Evolutionary conservation across 2,797 vertebrate species (phyloP), one percentile per base, ranked within the genome.

Genomic region (Tolypeutes matacus): DNA sequence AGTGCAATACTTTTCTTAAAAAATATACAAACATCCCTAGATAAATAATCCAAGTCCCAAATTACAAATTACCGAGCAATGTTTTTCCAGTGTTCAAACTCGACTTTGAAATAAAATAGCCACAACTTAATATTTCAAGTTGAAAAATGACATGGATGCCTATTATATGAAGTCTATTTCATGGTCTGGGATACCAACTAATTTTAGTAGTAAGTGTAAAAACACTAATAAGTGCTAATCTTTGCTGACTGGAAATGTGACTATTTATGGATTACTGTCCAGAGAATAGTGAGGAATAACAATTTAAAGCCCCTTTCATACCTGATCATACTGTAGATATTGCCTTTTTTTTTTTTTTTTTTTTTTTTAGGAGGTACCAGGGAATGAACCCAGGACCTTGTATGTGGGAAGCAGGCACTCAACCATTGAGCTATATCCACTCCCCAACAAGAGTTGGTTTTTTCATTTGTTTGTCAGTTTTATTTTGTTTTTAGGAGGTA

Each of bases 21-120:
- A 99, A 99, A 99, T 99, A 99, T 98, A 99, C 99, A 99, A 98
- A 99, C 98, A 98, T 98, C 97, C 97, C 97, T 96, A 86, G 96
- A 98, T 98, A 98, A 98, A 98, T 98, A 97, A 97, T 96, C 97
- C 97, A 98, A 97, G 97, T 98, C 97, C 98, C 98, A 97, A 97
- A 97, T 98, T 98, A 99, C 98, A 98, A 97, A 98, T 98, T 96
- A 97, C 96, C 98, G 97, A 98, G 98, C 97, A 97, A 75, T 83
- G 91, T 98, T 93, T 97, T 98, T 98, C 98, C 98, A 99, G 98
- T 99, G 98, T 99, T 98, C 98, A 96, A 98, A 98, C 98, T 97
- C 97, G 86, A 96, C 86, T 93, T 88, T 95, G 53, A 97, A 98
- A 95, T 96, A 95, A 92, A 93, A 96, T 80, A 96, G 92, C 89